Conservation (phyloP, 2,888 invertebrate genomes). For the Heliconius erato region DNA sequence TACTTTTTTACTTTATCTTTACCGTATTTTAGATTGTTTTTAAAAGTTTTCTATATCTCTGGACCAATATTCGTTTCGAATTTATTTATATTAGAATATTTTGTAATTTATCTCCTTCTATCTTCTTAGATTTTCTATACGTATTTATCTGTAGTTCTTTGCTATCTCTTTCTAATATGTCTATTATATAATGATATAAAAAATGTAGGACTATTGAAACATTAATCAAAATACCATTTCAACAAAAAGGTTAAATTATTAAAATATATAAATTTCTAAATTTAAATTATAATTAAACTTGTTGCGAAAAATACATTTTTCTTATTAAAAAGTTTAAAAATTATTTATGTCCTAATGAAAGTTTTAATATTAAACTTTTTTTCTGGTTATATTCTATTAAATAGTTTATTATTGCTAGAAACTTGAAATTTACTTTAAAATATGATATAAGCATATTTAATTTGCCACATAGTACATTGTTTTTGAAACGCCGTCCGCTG, state of each 20-base stretch:
- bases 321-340: too few species aligned
- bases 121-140: constrained; percentile 37
- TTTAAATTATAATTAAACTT: neutral
- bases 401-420: neutral
- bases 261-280: neutral
- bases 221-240: neutral
- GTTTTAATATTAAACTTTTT: too few species aligned
- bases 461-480: constrained; percentile 10
- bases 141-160: constrained; percentile 34
- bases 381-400: neutral
- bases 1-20: constrained; percentile 9
- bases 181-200: constrained; percentile 5
- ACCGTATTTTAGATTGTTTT: constrained; percentile 2
- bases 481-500: constrained; percentile 25
- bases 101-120: constrained; percentile 46
- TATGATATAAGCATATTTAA: neutral
- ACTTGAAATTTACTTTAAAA: neutral
- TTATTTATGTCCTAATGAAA: too few species aligned
- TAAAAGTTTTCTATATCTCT: constrained; percentile 50
- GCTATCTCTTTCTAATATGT: constrained; percentile 21
- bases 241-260: neutral
- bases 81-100: constrained; percentile 71
- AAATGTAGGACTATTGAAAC: neutral
- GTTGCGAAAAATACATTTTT: neutral
- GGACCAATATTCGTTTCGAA: constrained; percentile 78